Evolutionary conservation across 2,888 invertebrate species (phyloP).

Genomic region (Drosophila picticornis): DNA sequence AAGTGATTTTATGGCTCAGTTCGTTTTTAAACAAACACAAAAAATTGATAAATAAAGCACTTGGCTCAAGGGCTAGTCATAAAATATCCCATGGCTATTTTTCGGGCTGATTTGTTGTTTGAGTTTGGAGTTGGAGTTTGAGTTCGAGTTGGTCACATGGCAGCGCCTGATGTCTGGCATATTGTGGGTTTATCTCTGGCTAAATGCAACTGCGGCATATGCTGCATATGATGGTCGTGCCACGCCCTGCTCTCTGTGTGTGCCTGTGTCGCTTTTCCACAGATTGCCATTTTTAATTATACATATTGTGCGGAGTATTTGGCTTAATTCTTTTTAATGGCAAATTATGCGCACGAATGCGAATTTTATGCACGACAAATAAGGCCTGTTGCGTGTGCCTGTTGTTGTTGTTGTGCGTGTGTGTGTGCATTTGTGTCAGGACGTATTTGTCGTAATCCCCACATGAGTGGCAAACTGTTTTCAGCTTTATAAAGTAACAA

Average conservation of each 20-base stretch:
- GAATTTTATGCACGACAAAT: slow-evolving; percentile 55
- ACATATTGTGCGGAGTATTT: slow-evolving; percentile 41
- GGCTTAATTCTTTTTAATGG: slow-evolving; percentile 62
- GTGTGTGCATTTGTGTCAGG: slow-evolving; percentile 7
- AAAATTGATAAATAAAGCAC: background rate
- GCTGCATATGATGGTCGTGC: slow-evolving; percentile 1
- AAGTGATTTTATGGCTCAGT: background rate
- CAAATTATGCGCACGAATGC: slow-evolving; percentile 53
- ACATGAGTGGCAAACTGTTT: slow-evolving; percentile 30
- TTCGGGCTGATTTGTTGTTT: background rate
- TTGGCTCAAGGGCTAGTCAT: background rate
- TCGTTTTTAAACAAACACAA: background rate
- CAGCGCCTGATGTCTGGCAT: slow-evolving; percentile 18
- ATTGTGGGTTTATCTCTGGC: slow-evolving; percentile 6
- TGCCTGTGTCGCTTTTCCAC: slow-evolving; percentile 3
- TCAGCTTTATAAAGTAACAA: slow-evolving; percentile 31
- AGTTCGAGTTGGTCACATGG: slow-evolving; percentile 10
- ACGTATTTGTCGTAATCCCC: slow-evolving; percentile 25
- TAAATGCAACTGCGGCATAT: slow-evolving; percentile 16
- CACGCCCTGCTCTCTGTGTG: slow-evolving; percentile 13
- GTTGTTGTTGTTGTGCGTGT: background rate
- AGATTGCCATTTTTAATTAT: slow-evolving; percentile 64
- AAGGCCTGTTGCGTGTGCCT: slow-evolving; percentile 35
- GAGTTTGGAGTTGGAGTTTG: background rate
- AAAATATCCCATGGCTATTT: background rate